Base-by-base conservation (phyloP, 1,140 invertebrate species). In the Amyelois transitella region DNA sequence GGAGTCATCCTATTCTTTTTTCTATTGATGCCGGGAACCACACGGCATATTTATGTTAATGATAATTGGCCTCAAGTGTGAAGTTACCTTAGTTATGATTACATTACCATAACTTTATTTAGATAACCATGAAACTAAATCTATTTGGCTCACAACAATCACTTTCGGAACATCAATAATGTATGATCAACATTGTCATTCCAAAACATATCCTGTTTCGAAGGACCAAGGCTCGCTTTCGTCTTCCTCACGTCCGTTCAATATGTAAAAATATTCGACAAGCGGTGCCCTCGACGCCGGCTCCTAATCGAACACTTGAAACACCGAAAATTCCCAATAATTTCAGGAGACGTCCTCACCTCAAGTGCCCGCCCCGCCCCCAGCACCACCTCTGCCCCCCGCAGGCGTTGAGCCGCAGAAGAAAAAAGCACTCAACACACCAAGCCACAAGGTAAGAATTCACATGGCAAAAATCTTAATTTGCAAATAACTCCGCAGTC, bases 391-490 rank as follows among this genome's bases (percentile, higher is more conserved):
- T 1, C 72, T 77, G 44, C 85, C 83, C 14, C 85, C 86, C 6
- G 69, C 79, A 10, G 70, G 82, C 18, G 55, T 80, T 55, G 84
- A 88, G 66, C 75, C 81, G 50, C 79, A 80, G 68, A 91, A 91
- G 58, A 94, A 94, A 75, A 95, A 94, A 69, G 90, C 92, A 8
- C 77, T 94, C 0, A 94, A 94, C 65, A 94, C 93, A 1, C 93
- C 93, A 7, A 93, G 91, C 50, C 90, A 91, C 58, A 91, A 89
- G 81, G 90, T 90, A 47, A 22, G 57, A 64, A 64, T 64, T 69
- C 28, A 38, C 32, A 14, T 38, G 32, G 32, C 32, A 38, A 38
- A n/a, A 38, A 1, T 38, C 32, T 8, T 1, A 38, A 38, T 38
- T 38, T 12, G 32, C 32, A 38, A 38, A 38, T 38, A 38, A 38